These are phyloP conservation scores for Girardia tigrina DNA, from an alignment of 2,888 invertebrate species.

Conservation along the genomic window DNA sequence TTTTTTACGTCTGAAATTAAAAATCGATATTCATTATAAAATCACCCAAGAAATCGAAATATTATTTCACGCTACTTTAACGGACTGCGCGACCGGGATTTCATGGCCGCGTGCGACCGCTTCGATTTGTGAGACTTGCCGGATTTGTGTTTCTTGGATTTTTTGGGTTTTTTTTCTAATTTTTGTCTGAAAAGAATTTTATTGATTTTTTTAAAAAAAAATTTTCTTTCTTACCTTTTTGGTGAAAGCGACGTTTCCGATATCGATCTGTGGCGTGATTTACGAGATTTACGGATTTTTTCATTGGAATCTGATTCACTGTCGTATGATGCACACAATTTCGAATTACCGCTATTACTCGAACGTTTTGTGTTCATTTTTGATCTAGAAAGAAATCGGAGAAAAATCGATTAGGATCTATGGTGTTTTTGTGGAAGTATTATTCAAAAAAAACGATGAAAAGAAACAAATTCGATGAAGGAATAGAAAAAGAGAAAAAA, in stretches of 20 bases:
- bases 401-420: too few species aligned
- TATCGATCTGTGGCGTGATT: background rate
- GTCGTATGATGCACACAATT: background rate
- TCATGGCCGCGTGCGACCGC: background rate
- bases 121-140: background rate
- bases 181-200: background rate
- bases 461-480: too few species aligned
- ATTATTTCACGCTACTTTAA: background rate
- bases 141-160: background rate
- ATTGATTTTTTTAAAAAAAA: background rate
- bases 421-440: too few species aligned
- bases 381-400: too few species aligned
- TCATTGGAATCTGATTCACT: slow-evolving; percentile 5
- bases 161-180: background rate
- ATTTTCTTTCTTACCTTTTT: background rate
- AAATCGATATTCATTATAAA: too few species aligned
- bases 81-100: background rate
- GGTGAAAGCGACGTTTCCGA: background rate
- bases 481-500: too few species aligned
- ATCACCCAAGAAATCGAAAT: background rate
- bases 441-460: too few species aligned
- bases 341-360: too few species aligned
- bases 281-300: background rate
- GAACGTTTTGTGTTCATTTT: background rate
- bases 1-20: background rate